Percentiles rank a stretch among this genome's conserved stretches.
Conservation (phyloP, 2,113 vertebrate species). For the Panthera tigris region DNA sequence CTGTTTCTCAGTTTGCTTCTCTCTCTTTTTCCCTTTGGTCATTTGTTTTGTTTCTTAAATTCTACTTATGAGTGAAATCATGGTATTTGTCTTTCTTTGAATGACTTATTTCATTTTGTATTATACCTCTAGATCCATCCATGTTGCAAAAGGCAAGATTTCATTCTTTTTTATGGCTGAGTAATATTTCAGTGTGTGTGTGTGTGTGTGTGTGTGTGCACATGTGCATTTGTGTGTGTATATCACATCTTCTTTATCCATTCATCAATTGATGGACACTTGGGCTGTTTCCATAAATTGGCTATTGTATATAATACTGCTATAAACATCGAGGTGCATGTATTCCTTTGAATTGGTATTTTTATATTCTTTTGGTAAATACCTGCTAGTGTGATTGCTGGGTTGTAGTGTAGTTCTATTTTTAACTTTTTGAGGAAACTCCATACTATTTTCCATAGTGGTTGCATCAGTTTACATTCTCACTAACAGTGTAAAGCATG, state of each 20-base stretch:
- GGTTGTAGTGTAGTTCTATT: background rate
- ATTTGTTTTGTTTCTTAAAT: background rate
- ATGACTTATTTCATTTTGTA: background rate
- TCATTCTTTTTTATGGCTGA: background rate
- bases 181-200: background rate
- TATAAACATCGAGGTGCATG: background rate
- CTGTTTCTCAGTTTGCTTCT: background rate
- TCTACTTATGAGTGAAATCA: background rate
- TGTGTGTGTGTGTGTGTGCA: background rate
- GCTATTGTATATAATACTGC: background rate
- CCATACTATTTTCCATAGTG: background rate
- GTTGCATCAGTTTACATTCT: background rate
- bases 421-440: background rate
- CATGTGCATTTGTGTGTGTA: background rate
- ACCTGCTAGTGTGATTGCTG: background rate
- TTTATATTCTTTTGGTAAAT: background rate
- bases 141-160: background rate
- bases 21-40: background rate
- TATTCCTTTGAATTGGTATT: background rate
- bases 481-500: background rate
- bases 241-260: background rate
- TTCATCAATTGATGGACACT: background rate
- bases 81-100: background rate
- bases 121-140: background rate
- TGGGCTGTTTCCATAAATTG: background rate